Evolutionary conservation across 2,888 invertebrate species (phyloP), one percentile per base, ranked within the genome.

Genomic region (Isoperla grammatica): DNA sequence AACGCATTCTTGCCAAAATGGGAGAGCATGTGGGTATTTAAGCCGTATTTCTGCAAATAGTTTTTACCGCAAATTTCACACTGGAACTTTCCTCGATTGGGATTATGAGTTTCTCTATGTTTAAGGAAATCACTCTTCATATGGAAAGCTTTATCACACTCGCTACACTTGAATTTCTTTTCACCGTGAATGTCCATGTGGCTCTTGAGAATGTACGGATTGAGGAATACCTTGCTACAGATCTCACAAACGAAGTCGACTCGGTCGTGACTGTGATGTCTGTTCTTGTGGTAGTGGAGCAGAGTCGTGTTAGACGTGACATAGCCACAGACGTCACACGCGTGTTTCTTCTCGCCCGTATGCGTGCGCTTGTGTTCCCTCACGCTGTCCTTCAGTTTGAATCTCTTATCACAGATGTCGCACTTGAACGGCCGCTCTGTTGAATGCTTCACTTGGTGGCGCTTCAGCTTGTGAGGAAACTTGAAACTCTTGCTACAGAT

Each of bases 11-110:
- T n/a, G 1, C 43, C 46, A 11, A 37, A 55, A 29, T 29, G 29
- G 29, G 29, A 29, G 8, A 29, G 29, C 29, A 29, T 29, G 29
- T 29, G 29, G 4, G 29, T 29, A 29, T 29, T 29, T 8, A 29
- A 29, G 29, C 29, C 29, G 8, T 29, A 29, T 12, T 79, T 78
- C 0, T 80, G 80, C 0, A 79, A 74, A 57, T 82, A 82, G 1
- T 74, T 69, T 6, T 75, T 73, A 0, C 77, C 76, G 57, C 80
- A 81, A 0, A 75, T 70, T 11, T 71, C 70, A 64, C 81, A 80
- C 6, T 61, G 64, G 46, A 22, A 8, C 4, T 58, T 8, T 15
- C 20, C 15, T 8, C 50, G 46, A 22, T 66, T 63, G 2, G 65
- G 59, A 50, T 73, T 73, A 12, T 64, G 59, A 2, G 59, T 58